phyloP scores from a whole-genome alignment of 1,140 invertebrate genomes.

The Drosophila elegans region DNA sequence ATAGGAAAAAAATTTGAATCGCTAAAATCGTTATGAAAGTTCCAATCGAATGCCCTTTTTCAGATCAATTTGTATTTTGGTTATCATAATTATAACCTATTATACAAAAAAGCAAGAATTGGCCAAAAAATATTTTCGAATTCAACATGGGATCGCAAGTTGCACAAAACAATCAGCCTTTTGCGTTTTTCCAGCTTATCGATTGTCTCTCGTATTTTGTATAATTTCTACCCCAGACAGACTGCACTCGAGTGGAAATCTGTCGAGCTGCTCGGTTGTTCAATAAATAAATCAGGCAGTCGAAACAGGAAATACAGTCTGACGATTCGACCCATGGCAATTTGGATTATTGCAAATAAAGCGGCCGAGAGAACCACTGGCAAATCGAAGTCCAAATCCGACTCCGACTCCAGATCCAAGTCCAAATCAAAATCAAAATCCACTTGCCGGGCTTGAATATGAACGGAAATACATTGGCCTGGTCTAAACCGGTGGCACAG shows the following conservation, averaged over 20 bases:
- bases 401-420: slow-evolving; percentile 25
- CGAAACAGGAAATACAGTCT: slow-evolving; percentile 73
- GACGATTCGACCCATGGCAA: slow-evolving; percentile 55
- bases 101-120: too few species aligned
- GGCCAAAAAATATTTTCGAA: too few species aligned
- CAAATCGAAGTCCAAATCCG: slow-evolving; percentile 53
- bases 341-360: slow-evolving; percentile 76
- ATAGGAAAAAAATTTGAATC: too few species aligned
- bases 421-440: slow-evolving; percentile 60
- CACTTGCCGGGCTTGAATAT: slow-evolving; percentile 35
- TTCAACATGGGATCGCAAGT: too few species aligned
- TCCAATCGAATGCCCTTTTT: too few species aligned
- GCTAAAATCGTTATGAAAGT: too few species aligned
- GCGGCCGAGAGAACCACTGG: neutral
- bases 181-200: too few species aligned
- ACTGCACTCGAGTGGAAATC: slow-evolving; percentile 46
- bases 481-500: slow-evolving; percentile 25
- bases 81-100: too few species aligned
- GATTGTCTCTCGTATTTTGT: too few species aligned
- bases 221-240: neutral
- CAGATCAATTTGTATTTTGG: too few species aligned
- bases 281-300: slow-evolving; percentile 73
- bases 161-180: too few species aligned
- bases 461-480: slow-evolving; percentile 69
- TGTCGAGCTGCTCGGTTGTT: slow-evolving; percentile 32